These are phyloP conservation scores for Himantopus leucocephalus DNA, from an alignment of 2,113 vertebrate genomes.

Conservation along the genomic window DNA sequence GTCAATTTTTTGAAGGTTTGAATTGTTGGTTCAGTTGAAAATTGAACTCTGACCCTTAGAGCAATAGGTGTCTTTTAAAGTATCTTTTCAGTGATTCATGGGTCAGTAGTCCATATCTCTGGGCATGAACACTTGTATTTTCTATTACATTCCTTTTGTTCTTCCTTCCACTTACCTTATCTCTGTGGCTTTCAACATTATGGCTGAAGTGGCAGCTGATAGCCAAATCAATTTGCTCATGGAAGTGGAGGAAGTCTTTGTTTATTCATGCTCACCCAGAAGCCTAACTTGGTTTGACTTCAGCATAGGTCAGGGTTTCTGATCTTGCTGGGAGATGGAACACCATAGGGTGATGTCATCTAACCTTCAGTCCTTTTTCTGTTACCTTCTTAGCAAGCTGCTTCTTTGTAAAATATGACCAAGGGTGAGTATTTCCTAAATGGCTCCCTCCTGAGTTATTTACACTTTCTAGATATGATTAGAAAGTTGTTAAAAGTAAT, in stretches of 20 bases:
- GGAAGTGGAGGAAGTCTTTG: not conserved
- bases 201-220: not conserved
- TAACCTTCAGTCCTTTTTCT: not conserved
- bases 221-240: not conserved
- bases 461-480: not conserved
- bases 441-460: not conserved
- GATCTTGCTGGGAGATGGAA: not conserved
- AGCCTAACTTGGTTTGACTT: not conserved
- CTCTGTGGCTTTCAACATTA: not conserved
- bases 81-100: not conserved
- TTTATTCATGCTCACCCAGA: not conserved
- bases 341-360: rapidly evolving
- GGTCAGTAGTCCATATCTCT: not conserved
- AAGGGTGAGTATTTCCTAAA: not conserved
- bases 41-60: not conserved
- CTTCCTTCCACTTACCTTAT: not conserved
- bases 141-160: not conserved
- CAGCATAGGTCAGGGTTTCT: not conserved
- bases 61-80: not conserved
- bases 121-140: not conserved
- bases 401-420: not conserved
- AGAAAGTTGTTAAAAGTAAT: not conserved
- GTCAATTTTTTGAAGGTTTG: not conserved
- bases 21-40: not conserved
- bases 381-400: not conserved